Evolutionary conservation across 2,113 vertebrate genomes (phyloP).

Genomic region (Phylloscopus trochiloides): DNA sequence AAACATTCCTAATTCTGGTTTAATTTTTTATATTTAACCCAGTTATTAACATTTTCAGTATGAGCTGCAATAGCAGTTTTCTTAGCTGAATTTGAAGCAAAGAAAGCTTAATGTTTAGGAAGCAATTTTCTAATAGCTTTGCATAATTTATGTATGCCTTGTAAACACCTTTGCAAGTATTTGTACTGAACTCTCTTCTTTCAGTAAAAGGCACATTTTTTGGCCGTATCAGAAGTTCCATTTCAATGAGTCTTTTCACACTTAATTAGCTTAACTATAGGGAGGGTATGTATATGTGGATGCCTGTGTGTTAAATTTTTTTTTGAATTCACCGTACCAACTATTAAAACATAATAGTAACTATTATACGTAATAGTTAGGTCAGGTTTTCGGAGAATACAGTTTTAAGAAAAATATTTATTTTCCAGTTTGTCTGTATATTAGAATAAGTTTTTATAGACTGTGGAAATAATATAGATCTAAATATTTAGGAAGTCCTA

Average conservation of each 20-base stretch:
- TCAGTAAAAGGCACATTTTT: not conserved
- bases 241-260: not conserved
- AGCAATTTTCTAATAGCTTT: conserved; percentile 46
- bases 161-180: conserved; percentile 35
- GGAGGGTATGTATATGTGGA: not conserved
- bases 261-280: not conserved
- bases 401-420: not conserved
- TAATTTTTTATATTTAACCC: conserved; percentile 43
- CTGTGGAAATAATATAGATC: not conserved
- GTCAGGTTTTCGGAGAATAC: not conserved
- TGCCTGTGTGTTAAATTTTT: not conserved
- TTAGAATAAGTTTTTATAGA: not conserved
- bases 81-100: conserved; percentile 32
- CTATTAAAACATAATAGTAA: not conserved
- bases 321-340: not conserved
- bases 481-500: not conserved
- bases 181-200: not conserved
- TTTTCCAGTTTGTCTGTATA: not conserved
- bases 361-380: not conserved
- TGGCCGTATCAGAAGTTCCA: not conserved
- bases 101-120: conserved; percentile 1
- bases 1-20: conserved; percentile 42
- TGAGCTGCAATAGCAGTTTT: not conserved
- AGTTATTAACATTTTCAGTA: conserved; percentile 35
- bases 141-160: conserved; percentile 26